These are phyloP conservation scores for Gila robusta DNA, from an alignment of 2,797 vertebrate species.

Conservation along the genomic window DNA sequence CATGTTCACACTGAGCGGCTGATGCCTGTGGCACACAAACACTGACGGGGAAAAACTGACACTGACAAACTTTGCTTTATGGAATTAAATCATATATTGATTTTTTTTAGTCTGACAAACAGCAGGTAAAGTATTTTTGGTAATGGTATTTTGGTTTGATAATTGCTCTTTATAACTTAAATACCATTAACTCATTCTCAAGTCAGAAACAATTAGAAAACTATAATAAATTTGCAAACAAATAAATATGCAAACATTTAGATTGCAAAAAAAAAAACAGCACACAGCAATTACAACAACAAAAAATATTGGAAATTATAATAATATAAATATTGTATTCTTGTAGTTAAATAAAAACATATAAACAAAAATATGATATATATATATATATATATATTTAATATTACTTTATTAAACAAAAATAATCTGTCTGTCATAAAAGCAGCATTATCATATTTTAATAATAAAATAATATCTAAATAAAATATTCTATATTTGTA, in stretches of 20 bases:
- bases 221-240: not conserved
- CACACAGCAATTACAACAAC: not conserved
- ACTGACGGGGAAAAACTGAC: not conserved
- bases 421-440: not conserved
- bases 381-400: not conserved
- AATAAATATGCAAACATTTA: not conserved
- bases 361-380: not conserved
- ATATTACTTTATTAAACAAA: not conserved
- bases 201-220: not conserved
- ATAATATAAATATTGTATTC: not conserved
- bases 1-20: not conserved
- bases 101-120: not conserved
- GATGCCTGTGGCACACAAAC: not conserved
- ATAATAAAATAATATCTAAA: not conserved
- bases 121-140: not conserved
- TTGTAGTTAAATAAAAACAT: not conserved
- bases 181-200: not conserved
- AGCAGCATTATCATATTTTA: not conserved
- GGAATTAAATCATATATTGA: not conserved
- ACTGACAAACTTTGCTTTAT: not conserved
- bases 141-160: not conserved
- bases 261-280: not conserved
- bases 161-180: not conserved
- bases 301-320: not conserved
- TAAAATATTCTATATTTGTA: not conserved